Base-by-base conservation (phyloP, 2,888 invertebrate genomes). In the Nomada flava region DNA sequence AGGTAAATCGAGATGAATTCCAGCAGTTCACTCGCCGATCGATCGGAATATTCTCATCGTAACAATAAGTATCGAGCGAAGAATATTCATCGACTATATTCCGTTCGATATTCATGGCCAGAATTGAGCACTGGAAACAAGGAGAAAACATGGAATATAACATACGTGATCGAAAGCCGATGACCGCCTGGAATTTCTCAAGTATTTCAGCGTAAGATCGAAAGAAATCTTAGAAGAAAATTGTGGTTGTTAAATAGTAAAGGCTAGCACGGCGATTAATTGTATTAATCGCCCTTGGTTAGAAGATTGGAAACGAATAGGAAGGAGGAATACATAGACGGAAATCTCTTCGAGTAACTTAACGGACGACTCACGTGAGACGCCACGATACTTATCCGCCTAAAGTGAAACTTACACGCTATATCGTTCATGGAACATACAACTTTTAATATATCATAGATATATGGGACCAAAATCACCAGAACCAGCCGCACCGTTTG, bases 351-450 rank as follows among this genome's bases (percentile, higher is more conserved):
- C 44, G 82, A 85, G 85, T 90, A 87, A 87, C 79, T 68, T 80
- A 81, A 86, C 63, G 29, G 85, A 29, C 70, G 90, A 85, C 93
- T 89, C 93, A 93, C 92, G 86, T 91, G 91, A 93, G 92, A 85
- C 91, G 83, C 72, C 55, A 77, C 29, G 57, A 50, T 63, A 63
- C 57, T 53, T 76, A 84, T 82, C 81, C 65, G 42, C 26, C 85
- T 86, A 88, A 60, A 60, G 65, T 88, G 83, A 76, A 50, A 71
- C 89, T 91, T 91, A 90, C 84, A 89, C 73, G 84, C 90, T 92
- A 92, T 83, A 80, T 93, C 94, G 98, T 98, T 98, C 98, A 98
- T 97, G 97, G 98, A 98, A 98, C 98, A 96, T 98, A 98, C 98
- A 95, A 95, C 95, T 94, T 94, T 94, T 96, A 96, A 98, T 98